Base-by-base conservation (phyloP, 1,140 invertebrate species). In the Xylocopa sonorina region DNA sequence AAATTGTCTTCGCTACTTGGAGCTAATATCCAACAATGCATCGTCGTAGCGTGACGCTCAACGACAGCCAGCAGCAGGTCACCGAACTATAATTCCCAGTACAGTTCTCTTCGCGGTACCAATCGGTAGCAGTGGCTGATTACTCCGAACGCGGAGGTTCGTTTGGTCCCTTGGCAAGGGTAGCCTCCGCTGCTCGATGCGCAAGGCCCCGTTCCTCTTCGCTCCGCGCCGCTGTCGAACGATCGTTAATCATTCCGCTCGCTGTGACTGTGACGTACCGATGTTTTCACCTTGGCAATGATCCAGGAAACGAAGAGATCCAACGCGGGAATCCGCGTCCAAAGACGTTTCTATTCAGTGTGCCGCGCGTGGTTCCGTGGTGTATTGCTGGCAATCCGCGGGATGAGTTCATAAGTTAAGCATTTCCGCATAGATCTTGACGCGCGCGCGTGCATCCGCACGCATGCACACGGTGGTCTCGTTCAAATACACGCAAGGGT, bases 221-320 rank as follows among this genome's bases (percentile, higher is more conserved):
- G 27, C 14, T 18, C 29, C 27, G 16, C 18, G 55, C 55, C 55
- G 2, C 71, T 76, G 69, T 76, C 83, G 77, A 83, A 84, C 72
- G 71, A 84, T 84, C 83, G 84, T 84, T 84, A 84, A 84, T 84
- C 83, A 84, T 80, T 27, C 27, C 18, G 27, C 69, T 71, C 72
- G 79, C 81, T 80, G 81, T 63, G 69, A 80, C 83, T 84, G 77
- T 80, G 83, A 84, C 83, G 82, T 83, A 84, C 83, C 72, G 82
- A 84, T 89, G 87, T 89, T 88, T 88, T 87, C 86, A 87, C 84
- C 88, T 89, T 88, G 84, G 81, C 84, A 88, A 86, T 88, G 88
- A 89, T 89, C 86, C 84, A 87, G 87, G 88, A 88, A 89, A 89
- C 81, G 81, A 74, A 66, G 71, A 46, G 82, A 57, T 68, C 76